These are phyloP conservation scores for Phalacrocorax carbo DNA, from an alignment of 2,113 vertebrate species.

Conservation along the genomic window DNA sequence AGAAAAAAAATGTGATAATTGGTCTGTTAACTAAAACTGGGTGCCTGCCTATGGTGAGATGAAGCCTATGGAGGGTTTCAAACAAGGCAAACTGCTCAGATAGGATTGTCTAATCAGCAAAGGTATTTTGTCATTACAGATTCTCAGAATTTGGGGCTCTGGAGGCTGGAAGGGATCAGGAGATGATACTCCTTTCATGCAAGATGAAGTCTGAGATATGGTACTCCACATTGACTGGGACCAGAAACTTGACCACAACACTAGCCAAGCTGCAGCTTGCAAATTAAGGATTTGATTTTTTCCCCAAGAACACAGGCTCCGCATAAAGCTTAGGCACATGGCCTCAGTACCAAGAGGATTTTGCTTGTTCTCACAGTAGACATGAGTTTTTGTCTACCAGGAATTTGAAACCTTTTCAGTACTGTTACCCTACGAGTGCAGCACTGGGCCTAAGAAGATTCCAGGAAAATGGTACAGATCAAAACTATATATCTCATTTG, in stretches of 20 bases:
- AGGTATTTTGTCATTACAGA: not conserved
- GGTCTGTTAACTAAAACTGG: not conserved
- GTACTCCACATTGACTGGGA: not conserved
- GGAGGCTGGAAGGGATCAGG: not conserved
- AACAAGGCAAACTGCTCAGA: not conserved
- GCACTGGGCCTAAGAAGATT: not conserved
- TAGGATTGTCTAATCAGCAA: accelerated
- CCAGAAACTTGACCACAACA: not conserved
- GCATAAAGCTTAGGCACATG: not conserved
- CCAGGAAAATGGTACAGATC: not conserved
- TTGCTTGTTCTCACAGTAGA: not conserved
- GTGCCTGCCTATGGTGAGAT: not conserved
- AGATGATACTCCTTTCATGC: not conserved
- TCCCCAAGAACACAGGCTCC: not conserved
- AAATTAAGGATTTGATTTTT: not conserved
- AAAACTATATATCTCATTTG: not conserved
- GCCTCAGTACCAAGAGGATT: not conserved
- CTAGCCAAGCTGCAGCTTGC: not conserved
- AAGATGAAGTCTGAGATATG: not conserved
- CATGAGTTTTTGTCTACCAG: not conserved
- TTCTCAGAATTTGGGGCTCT: not conserved
- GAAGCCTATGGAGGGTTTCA: not conserved
- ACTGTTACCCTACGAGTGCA: not conserved
- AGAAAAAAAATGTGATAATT: not conserved
- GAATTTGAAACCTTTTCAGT: not conserved